Conservation (phyloP, 2,888 invertebrate genomes). For the Phengaris alcon region DNA sequence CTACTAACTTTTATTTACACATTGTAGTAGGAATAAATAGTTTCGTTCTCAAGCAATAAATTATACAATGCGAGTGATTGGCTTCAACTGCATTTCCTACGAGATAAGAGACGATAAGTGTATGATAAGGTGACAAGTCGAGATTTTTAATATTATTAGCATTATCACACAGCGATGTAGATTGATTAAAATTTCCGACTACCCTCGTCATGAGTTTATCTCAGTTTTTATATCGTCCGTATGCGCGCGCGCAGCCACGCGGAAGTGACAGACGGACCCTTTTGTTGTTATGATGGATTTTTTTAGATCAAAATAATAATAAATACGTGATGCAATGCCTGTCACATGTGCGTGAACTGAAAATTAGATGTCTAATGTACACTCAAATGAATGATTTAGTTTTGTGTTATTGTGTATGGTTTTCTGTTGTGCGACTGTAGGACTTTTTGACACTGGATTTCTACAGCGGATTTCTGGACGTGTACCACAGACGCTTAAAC, state of each 20-base stretch:
- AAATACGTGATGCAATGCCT: conserved; percentile 40
- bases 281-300: conserved; percentile 44
- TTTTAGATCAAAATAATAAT: conserved; percentile 44
- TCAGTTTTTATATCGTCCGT: conserved; percentile 30
- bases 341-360: conserved; percentile 33
- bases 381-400: conserved; percentile 31
- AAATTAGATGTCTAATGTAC: conserved; percentile 33
- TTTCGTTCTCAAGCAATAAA: conserved; percentile 9
- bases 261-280: conserved; percentile 44
- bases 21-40: neutral
- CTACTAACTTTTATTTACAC: too few species aligned
- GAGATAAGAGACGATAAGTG: conserved; percentile 23
- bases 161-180: conserved; percentile 41
- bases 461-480: too few species aligned
- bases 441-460: neutral
- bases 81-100: conserved; percentile 17
- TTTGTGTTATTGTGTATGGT: neutral
- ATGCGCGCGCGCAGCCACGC: conserved; percentile 49
- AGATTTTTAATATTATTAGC: conserved; percentile 38
- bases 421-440: neutral
- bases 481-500: too few species aligned
- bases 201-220: conserved; percentile 45
- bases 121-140: conserved; percentile 33
- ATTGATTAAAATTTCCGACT: conserved; percentile 45
- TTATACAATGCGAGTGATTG: conserved; percentile 11